Percentiles rank a stretch among this genome's conserved stretches.
These are phyloP conservation scores for Drosophila punjabiensis DNA, from an alignment of 1,140 invertebrate species.

Conservation along the genomic window DNA sequence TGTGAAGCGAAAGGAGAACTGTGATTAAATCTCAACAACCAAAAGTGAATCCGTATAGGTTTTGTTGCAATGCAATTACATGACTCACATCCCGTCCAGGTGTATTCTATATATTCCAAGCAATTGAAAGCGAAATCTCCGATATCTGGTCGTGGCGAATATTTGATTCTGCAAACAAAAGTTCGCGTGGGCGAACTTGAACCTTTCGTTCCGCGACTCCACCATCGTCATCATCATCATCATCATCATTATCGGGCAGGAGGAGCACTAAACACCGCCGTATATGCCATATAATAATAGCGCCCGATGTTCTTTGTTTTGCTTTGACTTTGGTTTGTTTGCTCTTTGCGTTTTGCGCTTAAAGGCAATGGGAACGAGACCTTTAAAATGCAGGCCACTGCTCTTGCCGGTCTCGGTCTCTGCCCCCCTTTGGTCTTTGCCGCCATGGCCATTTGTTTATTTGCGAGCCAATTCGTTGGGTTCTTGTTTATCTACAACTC, in stretches of 20 bases:
- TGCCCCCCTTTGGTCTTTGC: conserved; percentile 14
- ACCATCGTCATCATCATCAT: conserved; percentile 4
- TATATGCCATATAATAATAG: conserved; percentile 19
- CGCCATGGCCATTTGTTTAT: conserved; percentile 60
- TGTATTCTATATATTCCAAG: background rate
- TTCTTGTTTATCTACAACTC: conserved; percentile 59
- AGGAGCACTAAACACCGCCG: background rate
- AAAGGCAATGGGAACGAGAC: conserved; percentile 35
- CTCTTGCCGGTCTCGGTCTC: conserved; percentile 21
- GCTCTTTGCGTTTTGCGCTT: conserved; percentile 16
- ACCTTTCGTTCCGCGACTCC: conserved; percentile 34
- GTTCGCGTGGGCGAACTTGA: conserved; percentile 63
- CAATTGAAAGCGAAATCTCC: conserved; percentile 15
- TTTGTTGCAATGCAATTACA: background rate
- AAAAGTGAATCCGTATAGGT: background rate
- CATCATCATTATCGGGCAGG: background rate
- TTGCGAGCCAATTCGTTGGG: conserved; percentile 64
- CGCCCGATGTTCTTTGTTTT: conserved; percentile 19
- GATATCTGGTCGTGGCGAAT: conserved; percentile 16
- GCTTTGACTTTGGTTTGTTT: conserved; percentile 15
- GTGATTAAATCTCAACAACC: background rate
- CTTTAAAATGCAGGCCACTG: conserved; percentile 54
- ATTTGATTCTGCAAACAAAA: conserved; percentile 6
- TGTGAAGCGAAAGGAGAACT: background rate
- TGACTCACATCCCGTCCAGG: conserved; percentile 8